Base-by-base conservation (phyloP, 2,797 vertebrate genomes). In the Pseudochirops cupreus region DNA sequence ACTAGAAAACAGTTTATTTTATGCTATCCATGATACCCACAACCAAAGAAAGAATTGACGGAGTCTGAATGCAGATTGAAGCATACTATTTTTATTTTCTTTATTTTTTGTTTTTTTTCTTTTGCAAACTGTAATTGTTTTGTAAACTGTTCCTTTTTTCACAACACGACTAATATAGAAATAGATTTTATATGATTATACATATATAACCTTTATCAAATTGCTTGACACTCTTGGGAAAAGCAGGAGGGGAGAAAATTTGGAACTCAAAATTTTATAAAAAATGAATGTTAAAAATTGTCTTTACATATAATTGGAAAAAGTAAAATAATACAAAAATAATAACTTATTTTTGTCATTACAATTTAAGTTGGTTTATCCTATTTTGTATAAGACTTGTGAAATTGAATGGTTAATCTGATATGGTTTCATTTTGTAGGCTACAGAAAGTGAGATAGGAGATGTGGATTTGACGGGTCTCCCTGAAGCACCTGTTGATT, bases 401-500 rank as follows among this genome's bases (percentile, higher is more conserved):
- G 82, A 89, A 21, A 94, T 94, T 67, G 91, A 96, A 92, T 74
- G 39, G 0, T 97, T 58, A 97, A 93, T 50, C 96, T 56, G 91
- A 31, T 92, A 56, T 92, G 46, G 0, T 97, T 50, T 98, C 96
- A 98, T 97, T 97, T 91, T 97, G 7, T 97, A 99, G 99, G 99
- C 99, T 96, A 99, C 99, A 12, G 99, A 99, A 98, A 99, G 99
- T 93, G 99, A 99, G 96, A 99, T 99, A 97, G 99, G 99, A 96
- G 99, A 99, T 94, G 99, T 99, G 95, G 99, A 99, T 98, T 99
- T 99, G 96, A 99, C 99, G 0, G 99, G 99, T 67, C 99, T 99
- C 74, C 99, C 99, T 0, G 99, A 99, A 98, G 99, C 99, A 62
- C 99, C 99, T 31, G 99, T 99, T 93, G 99, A 99, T 99, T 99